Evolutionary conservation across 2,113 vertebrate species (phyloP).

Genomic region (Prionailurus bengalensis): DNA sequence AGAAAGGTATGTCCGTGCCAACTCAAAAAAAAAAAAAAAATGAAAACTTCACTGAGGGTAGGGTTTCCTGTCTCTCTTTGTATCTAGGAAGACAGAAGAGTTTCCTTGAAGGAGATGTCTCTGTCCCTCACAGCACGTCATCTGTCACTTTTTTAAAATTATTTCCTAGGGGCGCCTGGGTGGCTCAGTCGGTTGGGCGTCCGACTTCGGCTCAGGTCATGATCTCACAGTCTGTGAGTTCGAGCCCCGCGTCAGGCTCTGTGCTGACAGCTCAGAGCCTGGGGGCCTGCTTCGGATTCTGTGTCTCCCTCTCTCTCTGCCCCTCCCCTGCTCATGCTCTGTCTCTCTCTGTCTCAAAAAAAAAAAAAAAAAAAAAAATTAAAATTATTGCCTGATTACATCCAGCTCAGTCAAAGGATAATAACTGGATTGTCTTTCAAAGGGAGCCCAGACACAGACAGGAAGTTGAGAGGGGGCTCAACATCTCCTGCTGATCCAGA

Average conservation of each 20-base stretch:
- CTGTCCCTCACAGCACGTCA: background rate
- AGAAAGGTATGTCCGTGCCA: background rate
- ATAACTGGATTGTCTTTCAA: slow-evolving; percentile 19
- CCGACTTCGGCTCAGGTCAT: too few relatives aligned
- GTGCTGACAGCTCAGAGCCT: too few relatives aligned
- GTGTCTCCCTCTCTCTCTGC: too few relatives aligned
- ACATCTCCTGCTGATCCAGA: background rate
- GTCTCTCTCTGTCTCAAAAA: too few relatives aligned
- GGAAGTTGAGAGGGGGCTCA: background rate
- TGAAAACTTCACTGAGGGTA: background rate
- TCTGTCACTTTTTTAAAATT: background rate
- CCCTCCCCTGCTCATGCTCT: too few relatives aligned
- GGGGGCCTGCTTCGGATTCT: too few relatives aligned
- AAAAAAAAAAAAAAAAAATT: too few relatives aligned
- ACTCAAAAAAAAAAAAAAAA: background rate
- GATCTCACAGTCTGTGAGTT: too few relatives aligned
- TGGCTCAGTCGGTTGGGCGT: too few relatives aligned
- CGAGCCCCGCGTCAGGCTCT: too few relatives aligned
- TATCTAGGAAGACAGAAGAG: background rate
- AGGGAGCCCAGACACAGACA: background rate
- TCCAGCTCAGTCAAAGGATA: background rate
- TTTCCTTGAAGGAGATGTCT: background rate
- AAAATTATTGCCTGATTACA: background rate
- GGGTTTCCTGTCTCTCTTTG: background rate
- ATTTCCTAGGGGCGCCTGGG: background rate